Evolutionary conservation across 64 coral and sea anemone species (phyloP).

Genomic region (Cladopsammia gracilis): DNA sequence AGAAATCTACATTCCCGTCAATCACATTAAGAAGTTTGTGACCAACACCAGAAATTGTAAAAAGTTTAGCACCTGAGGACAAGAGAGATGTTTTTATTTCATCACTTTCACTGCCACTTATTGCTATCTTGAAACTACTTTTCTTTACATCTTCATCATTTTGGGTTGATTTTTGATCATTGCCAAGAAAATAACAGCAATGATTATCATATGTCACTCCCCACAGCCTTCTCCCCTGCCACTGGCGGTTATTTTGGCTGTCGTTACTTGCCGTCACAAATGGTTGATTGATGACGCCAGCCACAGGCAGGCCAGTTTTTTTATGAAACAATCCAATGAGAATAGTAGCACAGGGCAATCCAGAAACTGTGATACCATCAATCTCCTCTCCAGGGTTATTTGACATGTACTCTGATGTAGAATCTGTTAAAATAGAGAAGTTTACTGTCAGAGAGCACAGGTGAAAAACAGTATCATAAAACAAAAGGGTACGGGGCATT

Average conservation of each 20-base stretch:
- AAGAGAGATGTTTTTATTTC: constrained; percentile 59
- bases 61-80: constrained; percentile 30
- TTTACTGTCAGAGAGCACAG: too few relatives aligned
- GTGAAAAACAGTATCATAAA: too few relatives aligned
- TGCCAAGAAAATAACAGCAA: background rate
- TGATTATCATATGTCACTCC: constrained; percentile 11
- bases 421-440: constrained; percentile 41
- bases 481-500: too few relatives aligned
- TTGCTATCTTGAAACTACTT: constrained; percentile 43
- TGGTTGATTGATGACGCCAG: constrained; percentile 88
- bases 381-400: constrained; percentile 41
- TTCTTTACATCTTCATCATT: background rate
- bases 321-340: constrained; percentile 88
- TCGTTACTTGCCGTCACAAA: constrained; percentile 32
- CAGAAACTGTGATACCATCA: constrained; percentile 51
- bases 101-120: constrained; percentile 82
- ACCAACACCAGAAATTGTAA: constrained; percentile 82
- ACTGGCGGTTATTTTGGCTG: constrained; percentile 17
- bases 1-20: constrained; percentile 76
- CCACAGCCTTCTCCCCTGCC: constrained; percentile 72
- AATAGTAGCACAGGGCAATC: constrained; percentile 83
- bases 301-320: constrained; percentile 65
- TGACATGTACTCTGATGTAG: constrained; percentile 78
- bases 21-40: constrained; percentile 88
- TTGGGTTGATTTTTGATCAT: background rate